Conservation (phyloP, 2,797 vertebrate species). For the Thunnus albacares region DNA sequence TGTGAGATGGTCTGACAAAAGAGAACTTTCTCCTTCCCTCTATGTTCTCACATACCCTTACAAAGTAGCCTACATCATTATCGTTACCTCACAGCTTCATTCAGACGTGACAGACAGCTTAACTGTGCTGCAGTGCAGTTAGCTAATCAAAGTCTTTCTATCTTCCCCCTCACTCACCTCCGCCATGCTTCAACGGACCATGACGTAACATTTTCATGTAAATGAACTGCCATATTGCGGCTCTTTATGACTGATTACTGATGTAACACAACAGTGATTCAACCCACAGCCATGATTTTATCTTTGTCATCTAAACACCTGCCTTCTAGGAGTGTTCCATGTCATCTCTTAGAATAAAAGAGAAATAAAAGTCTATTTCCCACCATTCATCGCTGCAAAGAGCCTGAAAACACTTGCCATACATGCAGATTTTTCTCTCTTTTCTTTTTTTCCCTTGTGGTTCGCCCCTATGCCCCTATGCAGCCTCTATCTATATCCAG, state of each 20-base stretch:
- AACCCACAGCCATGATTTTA: background rate
- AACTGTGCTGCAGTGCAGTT: background rate
- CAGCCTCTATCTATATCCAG: conserved; percentile 83
- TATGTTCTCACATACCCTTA: too few species aligned
- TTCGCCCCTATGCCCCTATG: conserved; percentile 68
- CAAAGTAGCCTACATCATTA: too few species aligned
- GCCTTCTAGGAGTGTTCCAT: background rate
- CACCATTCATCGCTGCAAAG: background rate
- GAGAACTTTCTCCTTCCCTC: too few species aligned
- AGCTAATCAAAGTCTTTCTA: background rate
- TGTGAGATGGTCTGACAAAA: too few species aligned
- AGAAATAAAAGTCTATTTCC: background rate
- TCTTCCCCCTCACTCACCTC: background rate
- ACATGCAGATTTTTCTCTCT: background rate
- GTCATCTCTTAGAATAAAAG: background rate
- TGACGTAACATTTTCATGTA: conserved; percentile 5
- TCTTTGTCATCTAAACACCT: background rate
- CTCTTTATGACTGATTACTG: background rate
- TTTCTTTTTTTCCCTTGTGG: conserved; percentile 51
- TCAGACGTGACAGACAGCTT: background rate
- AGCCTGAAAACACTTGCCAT: too few species aligned
- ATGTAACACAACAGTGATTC: background rate
- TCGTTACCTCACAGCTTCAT: background rate
- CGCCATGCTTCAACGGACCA: background rate
- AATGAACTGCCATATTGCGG: background rate